Evolutionary conservation across 2,797 vertebrate species (phyloP).

Genomic region (Coluber constrictor): DNA sequence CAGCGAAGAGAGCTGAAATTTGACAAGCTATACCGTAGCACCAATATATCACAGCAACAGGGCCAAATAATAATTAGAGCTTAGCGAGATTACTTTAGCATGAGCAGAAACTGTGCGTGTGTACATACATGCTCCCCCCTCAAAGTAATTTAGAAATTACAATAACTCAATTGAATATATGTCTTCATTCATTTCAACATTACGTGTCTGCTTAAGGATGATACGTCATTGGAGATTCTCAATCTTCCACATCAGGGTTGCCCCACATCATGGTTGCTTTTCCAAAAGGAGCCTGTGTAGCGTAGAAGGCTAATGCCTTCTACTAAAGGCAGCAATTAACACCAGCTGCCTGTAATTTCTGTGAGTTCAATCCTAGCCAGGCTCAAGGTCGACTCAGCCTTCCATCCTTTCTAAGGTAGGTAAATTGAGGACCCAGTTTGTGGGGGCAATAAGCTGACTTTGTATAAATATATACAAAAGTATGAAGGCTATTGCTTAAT

Average conservation of each 20-base stretch:
- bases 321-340: too few species aligned
- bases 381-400: too few species aligned
- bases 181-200: neutral
- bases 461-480: too few species aligned
- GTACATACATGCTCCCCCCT: too few species aligned
- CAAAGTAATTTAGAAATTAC: neutral
- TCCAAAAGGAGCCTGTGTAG: too few species aligned
- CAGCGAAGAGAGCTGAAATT: constrained; percentile 26
- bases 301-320: too few species aligned
- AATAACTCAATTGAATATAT: neutral
- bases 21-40: constrained; percentile 38
- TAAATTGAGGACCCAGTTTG: too few species aligned
- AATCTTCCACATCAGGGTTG: neutral
- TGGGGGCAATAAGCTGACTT: too few species aligned
- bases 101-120: constrained; percentile 27
- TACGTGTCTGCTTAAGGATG: neutral
- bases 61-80: neutral
- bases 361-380: too few species aligned
- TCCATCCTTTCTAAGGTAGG: too few species aligned
- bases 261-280: neutral
- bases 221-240: neutral
- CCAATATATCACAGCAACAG: neutral
- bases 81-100: constrained; percentile 16
- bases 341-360: too few species aligned
- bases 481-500: too few species aligned